These are phyloP conservation scores for Cepphus grylle DNA, from an alignment of 2,113 vertebrate genomes.

Conservation along the genomic window DNA sequence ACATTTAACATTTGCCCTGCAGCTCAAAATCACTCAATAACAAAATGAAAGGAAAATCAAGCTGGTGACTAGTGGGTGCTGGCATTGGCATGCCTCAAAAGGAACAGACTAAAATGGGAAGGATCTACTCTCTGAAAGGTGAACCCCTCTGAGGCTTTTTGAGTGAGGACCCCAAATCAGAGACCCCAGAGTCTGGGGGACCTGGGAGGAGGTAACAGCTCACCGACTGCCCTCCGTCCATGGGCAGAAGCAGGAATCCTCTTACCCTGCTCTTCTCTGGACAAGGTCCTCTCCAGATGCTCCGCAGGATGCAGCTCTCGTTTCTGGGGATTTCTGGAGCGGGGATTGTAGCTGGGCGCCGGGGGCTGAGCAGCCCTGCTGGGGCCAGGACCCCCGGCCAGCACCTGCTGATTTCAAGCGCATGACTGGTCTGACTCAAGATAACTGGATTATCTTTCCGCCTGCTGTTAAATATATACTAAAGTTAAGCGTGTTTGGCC, in stretches of 20 bases:
- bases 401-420: not conserved
- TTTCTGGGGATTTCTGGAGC: not conserved
- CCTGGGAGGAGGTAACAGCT: not conserved
- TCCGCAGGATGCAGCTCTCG: not conserved
- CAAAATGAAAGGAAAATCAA: not conserved
- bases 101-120: rapidly evolving
- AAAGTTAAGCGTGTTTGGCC: not conserved
- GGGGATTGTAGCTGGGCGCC: not conserved
- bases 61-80: not conserved
- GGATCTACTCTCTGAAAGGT: not conserved
- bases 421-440: not conserved
- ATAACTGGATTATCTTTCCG: not conserved
- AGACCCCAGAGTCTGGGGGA: rapidly evolving
- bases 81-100: not conserved
- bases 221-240: not conserved
- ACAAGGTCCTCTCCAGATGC: not conserved
- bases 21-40: not conserved
- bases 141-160: not conserved
- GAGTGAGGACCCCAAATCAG: not conserved
- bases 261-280: not conserved
- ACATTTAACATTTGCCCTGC: not conserved
- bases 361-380: not conserved
- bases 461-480: not conserved
- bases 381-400: not conserved
- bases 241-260: not conserved